These are phyloP conservation scores for Pomatorhinus ruficollis DNA, from an alignment of 2,113 vertebrate species.

Conservation along the genomic window DNA sequence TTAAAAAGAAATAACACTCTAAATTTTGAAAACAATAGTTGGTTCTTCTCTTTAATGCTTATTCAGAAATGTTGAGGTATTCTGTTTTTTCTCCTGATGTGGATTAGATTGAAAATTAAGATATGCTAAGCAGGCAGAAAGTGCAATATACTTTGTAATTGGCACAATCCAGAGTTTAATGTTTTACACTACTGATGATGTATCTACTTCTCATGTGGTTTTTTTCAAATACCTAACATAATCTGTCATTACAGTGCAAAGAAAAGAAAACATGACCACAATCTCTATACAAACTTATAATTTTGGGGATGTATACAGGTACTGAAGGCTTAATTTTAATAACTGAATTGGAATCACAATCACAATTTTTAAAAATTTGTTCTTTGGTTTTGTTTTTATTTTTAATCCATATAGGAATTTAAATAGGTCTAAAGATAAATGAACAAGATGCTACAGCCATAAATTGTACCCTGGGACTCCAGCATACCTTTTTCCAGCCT, in stretches of 20 bases:
- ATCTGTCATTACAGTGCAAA: background rate
- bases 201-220: background rate
- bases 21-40: background rate
- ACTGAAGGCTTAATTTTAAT: background rate
- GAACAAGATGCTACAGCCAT: background rate
- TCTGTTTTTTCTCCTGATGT: background rate
- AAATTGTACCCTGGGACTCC: background rate
- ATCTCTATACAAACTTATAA: background rate
- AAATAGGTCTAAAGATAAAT: background rate
- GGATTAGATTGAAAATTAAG: background rate
- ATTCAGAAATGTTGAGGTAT: constrained; percentile 26
- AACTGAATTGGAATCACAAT: background rate
- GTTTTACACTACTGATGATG: background rate
- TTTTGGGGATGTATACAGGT: background rate
- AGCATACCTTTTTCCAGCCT: background rate
- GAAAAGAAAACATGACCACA: background rate
- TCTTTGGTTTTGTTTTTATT: background rate
- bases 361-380: background rate
- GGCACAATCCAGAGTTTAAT: background rate
- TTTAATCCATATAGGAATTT: background rate
- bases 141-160: background rate
- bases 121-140: background rate
- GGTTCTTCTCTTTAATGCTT: background rate
- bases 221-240: background rate
- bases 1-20: background rate